Base-by-base conservation (phyloP, 2,797 vertebrate species). In the Chaunax sp. region DNA sequence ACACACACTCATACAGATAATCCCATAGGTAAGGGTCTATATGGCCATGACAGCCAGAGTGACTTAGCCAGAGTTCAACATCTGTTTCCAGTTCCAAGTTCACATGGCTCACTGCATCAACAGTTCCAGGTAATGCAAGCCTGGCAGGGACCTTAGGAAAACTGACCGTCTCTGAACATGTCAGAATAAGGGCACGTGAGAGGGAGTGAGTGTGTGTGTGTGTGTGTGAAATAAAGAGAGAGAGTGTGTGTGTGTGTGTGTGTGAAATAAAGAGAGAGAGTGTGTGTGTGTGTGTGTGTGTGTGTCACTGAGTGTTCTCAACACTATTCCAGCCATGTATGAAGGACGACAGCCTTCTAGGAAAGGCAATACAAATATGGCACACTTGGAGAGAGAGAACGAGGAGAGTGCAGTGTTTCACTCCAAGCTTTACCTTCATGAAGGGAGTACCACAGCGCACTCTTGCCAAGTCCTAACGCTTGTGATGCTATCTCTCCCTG, bases 1-100 rank as follows among this genome's bases (percentile, higher is more conserved):
- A n/a, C 38, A 33, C 45, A 44, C 35, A 40, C 50, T 20, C 60
- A 28, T 51, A 45, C n/a, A 57, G 50, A 69, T 68, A 77, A 71
- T 78, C 74, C 82, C 73, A 38, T 28, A 30, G 64, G 69, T 54
- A 56, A 72, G 72, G 65, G 76, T 80, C 68, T 72, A 51, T 56
- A 19, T 35, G 68, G 70, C 51, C 28, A 26, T 16, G 60, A 80
- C 86, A 69, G 81, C 80, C 70, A 59, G 53, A 79, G 84, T 72
- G 78, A 88, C 86, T 90, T 64, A 15, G 80, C 75, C 75, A 67
- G 81, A 86, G 85, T 72, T 78, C 80, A 75, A 86, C 89, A 89
- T 91, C 88, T 92, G 90, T 76, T 90, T 89, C 83, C 77, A 93
- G 84, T 90, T 92, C 85, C 84, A 78, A 81, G 86, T 90, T 92